Evolutionary conservation across 2,797 vertebrate genomes (phyloP), one percentile per base, ranked within the genome.

Genomic region (Platalea minor): DNA sequence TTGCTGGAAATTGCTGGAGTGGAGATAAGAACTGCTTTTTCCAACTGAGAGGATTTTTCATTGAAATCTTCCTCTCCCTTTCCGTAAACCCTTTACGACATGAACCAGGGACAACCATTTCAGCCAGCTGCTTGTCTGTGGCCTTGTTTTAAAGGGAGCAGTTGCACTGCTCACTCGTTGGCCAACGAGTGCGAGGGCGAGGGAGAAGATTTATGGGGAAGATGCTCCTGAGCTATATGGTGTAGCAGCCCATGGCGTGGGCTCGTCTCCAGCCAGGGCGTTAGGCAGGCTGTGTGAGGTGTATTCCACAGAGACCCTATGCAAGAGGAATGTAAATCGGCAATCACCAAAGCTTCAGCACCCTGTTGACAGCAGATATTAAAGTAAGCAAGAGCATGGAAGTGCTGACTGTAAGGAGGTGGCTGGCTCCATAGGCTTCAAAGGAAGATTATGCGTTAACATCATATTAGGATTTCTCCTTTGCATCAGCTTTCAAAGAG

Each of bases 21-120:
- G 64, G 63, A 88, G 93, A 95, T 95, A 95, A 95, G 91, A 91
- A 72, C 59, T 26, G 83, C 23, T 21, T 89, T 70, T 92, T 91
- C 59, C 50, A 85, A 0, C 61, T 39, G 53, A 81, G 59, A 59
- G 65, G 41, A 88, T 95, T 89, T 96, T 91, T 90, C 73, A 11
- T 63, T 4, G 1, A 28, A 7, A 56, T 76, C 28, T 84, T 81
- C 84, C 41, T 83, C 70, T 90, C 59, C 7, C 3, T 78, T 83
- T 81, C 70, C 7, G 2, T 63, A 79, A 75, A 85, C 26, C 16
- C 54, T 92, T 84, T 86, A 41, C 46, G 76, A 45, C 28, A 9
- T 11, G 28, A 85, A 39, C 31, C n/a, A 45, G 78, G 29, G 57
- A 65, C 0, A 1, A 65, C 28, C 3, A 0, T n/a, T 89, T 48